A percentile compares a stretch with the other conserved stretches of the same genome.
These are phyloP conservation scores for Parazoanthus darwini DNA, from an alignment of 92 coral and sea anemone genomes.

Conservation along the genomic window DNA sequence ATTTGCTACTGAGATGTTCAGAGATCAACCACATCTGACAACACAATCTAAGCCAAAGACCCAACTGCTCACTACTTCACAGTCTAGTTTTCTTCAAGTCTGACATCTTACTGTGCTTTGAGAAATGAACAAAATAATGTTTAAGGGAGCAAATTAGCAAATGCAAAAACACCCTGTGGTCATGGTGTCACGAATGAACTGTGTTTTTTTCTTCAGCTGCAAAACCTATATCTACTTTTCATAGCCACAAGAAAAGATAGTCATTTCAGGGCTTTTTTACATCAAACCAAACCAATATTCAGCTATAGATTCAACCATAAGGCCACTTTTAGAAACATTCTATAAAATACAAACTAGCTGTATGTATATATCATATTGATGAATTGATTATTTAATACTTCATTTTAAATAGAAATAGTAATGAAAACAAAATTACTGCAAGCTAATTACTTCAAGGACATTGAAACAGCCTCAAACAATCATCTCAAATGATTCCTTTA, in stretches of 20 bases:
- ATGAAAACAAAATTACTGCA: slow-evolving; percentile 2
- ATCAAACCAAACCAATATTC: not conserved
- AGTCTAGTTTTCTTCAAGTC: not conserved
- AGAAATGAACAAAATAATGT: not conserved
- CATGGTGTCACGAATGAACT: not conserved
- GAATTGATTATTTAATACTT: not conserved
- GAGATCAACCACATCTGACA: not conserved
- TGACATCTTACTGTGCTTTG: not conserved
- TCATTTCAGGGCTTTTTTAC: not conserved
- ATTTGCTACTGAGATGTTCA: not conserved
- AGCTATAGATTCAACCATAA: not conserved
- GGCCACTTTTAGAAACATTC: not conserved
- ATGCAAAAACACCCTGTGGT: slow-evolving; percentile 11
- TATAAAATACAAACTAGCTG: not conserved
- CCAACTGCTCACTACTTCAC: not conserved
- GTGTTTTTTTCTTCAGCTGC: not conserved
- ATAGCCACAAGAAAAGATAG: not conserved
- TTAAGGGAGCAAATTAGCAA: not conserved
- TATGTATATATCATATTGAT: not conserved
- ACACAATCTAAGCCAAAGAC: not conserved
- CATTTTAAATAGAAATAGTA: not conserved
- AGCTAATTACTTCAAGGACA: not conserved
- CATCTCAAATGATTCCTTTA: not conserved
- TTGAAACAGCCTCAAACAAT: not conserved
- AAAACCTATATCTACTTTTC: not conserved